Conservation (phyloP, 2,888 invertebrate genomes). For the Lingula anatina region DNA sequence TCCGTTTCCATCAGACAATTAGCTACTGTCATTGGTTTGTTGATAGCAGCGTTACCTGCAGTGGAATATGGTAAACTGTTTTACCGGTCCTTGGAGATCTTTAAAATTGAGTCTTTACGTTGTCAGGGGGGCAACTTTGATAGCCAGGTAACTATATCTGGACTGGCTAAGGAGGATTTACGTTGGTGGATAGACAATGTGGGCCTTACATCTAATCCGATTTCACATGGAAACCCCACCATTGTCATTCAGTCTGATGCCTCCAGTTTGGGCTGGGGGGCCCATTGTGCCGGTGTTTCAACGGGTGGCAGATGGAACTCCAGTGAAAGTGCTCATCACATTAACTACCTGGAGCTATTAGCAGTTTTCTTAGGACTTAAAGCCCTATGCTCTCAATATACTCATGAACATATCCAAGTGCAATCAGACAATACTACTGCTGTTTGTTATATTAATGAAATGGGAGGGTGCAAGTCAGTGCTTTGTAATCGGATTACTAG, state of each 20-base stretch:
- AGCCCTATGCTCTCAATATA: background rate
- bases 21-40: background rate
- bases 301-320: background rate
- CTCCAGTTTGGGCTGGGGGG: background rate
- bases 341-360: conserved; percentile 5
- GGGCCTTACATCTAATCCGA: background rate
- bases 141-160: background rate
- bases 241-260: background rate
- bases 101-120: background rate
- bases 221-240: background rate
- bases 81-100: background rate
- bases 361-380: conserved; percentile 1
- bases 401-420: conserved; percentile 3
- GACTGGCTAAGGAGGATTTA: background rate
- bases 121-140: background rate
- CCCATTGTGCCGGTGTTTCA: background rate
- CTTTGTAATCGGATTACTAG: conserved; percentile 1
- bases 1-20: background rate
- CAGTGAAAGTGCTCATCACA: background rate
- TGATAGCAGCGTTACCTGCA: background rate
- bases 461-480: conserved; percentile 4
- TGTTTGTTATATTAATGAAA: background rate
- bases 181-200: background rate
- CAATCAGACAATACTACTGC: conserved; percentile 8
- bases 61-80: background rate